These are phyloP conservation scores for Odontomachus brunneus DNA, from an alignment of 1,140 invertebrate genomes.

Conservation along the genomic window DNA sequence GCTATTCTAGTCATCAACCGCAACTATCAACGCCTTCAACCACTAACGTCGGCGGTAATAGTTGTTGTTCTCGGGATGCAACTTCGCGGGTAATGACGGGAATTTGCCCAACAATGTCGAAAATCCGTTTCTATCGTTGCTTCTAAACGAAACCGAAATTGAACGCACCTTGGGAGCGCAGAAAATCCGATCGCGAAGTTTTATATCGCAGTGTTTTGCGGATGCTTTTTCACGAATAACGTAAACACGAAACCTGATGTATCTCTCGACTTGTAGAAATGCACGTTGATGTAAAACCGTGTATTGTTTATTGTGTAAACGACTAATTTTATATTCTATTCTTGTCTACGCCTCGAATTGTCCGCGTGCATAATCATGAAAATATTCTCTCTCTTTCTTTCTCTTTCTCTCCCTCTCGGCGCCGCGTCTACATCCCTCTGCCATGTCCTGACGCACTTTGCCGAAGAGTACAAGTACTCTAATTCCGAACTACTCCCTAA, in stretches of 20 bases:
- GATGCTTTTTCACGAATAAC: no score
- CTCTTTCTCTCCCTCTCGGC: not conserved
- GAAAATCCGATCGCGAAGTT: not conserved
- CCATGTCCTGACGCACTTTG: conserved; percentile 6
- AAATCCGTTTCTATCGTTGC: conserved; percentile 30
- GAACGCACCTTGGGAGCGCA: not conserved
- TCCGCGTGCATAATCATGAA: not conserved
- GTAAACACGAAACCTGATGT: not conserved
- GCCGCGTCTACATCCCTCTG: not conserved
- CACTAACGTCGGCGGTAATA: conserved; percentile 44
- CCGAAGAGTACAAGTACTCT: conserved; percentile 17
- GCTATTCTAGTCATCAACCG: conserved; percentile 74
- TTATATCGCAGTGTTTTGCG: no score
- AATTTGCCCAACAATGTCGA: conserved; percentile 38
- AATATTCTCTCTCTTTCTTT: not conserved
- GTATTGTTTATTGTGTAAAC: no score
- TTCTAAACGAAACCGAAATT: conserved; percentile 3
- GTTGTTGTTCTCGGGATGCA: conserved; percentile 50
- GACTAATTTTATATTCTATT: not conserved
- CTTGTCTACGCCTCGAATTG: not conserved
- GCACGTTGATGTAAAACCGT: not conserved
- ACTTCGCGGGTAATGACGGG: conserved; percentile 55
- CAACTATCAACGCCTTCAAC: conserved; percentile 72
- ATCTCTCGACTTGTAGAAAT: not conserved
- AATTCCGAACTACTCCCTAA: conserved; percentile 47